Percentiles rank a stretch among this genome's conserved stretches.
Evolutionary conservation across 2,113 vertebrate species (phyloP).

Genomic region (Zosterops lateralis): DNA sequence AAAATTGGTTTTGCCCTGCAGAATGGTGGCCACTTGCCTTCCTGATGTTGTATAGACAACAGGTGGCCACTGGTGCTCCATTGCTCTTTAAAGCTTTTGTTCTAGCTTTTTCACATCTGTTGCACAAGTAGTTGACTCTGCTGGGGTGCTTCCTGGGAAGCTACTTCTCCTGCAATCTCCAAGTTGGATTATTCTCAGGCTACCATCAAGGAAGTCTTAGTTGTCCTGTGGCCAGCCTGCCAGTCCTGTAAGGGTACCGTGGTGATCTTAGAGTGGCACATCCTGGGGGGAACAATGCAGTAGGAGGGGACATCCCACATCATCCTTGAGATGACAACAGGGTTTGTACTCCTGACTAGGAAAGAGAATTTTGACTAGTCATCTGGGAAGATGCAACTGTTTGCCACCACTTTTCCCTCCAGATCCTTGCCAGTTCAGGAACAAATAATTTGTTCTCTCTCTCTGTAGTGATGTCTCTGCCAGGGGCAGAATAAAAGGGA

Average conservation of each 20-base stretch:
- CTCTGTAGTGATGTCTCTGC: slow-evolving; percentile 1
- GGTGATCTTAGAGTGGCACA: neutral
- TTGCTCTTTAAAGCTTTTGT: neutral
- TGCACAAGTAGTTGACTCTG: neutral
- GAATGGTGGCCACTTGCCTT: neutral
- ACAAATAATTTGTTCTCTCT: slow-evolving; percentile 19
- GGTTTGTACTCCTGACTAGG: neutral
- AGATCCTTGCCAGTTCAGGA: neutral
- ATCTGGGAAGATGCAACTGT: neutral
- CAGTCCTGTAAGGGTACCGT: neutral
- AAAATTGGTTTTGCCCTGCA: neutral
- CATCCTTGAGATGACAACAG: neutral
- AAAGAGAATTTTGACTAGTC: neutral
- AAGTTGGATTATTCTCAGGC: neutral
- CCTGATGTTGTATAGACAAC: neutral
- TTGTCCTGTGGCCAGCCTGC: neutral
- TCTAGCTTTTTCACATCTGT: neutral
- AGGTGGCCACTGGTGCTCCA: neutral
- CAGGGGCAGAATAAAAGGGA: slow-evolving; percentile 39
- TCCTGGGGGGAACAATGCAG: neutral
- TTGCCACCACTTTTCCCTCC: slow-evolving; percentile 13
- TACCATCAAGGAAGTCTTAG: neutral
- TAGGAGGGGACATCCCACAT: neutral
- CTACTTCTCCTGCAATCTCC: neutral
- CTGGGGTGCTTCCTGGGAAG: neutral